Percentiles rank a stretch among this genome's conserved stretches.
Conservation (phyloP, 2,113 vertebrate genomes). For the Coturnix japonica region DNA sequence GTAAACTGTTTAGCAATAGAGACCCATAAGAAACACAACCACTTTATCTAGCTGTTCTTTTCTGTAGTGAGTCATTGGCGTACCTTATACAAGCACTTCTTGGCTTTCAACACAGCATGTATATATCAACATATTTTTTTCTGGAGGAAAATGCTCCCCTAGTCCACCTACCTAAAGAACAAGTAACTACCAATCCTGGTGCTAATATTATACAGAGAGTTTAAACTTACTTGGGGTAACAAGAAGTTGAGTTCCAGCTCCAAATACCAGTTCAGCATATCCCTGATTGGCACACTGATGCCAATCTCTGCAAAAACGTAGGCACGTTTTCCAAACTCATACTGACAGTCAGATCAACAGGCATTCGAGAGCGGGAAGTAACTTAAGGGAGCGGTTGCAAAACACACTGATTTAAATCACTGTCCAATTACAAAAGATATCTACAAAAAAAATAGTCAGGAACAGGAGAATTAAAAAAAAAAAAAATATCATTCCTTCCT, state of each 20-base stretch:
- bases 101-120: background rate
- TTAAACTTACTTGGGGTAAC: slow-evolving; percentile 56
- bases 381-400: background rate
- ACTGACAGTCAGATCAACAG: background rate
- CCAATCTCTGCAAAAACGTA: slow-evolving; percentile 48
- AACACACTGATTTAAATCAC: background rate
- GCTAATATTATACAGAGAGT: background rate
- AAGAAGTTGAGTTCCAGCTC: slow-evolving; percentile 58
- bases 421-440: background rate
- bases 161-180: background rate
- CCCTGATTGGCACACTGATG: slow-evolving; percentile 30
- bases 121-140: background rate
- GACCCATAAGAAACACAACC: background rate
- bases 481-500: background rate
- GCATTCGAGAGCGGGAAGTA: background rate
- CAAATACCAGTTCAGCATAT: slow-evolving; percentile 23
- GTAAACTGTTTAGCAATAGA: background rate
- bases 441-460: background rate
- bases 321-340: rapidly evolving
- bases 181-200: background rate
- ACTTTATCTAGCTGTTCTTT: background rate
- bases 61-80: background rate
- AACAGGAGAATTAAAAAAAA: background rate
- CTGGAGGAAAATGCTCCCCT: background rate
- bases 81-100: background rate